These are phyloP conservation scores for Paguma larvata DNA, from an alignment of 2,797 vertebrate genomes.

Conservation along the genomic window DNA sequence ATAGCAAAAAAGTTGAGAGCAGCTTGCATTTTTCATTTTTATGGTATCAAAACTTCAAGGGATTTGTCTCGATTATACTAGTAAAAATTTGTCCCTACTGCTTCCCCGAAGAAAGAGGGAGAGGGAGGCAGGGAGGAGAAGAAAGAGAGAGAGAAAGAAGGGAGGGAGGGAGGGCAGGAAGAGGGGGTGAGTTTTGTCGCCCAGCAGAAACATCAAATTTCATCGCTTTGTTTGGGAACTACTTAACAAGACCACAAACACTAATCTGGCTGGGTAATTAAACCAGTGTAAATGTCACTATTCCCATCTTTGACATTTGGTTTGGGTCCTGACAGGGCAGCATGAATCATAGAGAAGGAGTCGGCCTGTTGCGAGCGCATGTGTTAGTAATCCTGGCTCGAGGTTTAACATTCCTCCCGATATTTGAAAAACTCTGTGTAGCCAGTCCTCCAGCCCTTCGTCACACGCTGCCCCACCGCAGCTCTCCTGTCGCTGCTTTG, in stretches of 20 bases:
- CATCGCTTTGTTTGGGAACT: slow-evolving; percentile 85
- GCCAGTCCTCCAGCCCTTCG: not conserved
- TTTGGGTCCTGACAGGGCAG: slow-evolving; percentile 83
- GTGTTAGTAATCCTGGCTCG: slow-evolving; percentile 26
- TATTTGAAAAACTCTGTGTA: not conserved
- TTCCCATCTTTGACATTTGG: slow-evolving; percentile 82
- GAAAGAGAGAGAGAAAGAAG: too few species aligned
- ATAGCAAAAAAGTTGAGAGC: not conserved
- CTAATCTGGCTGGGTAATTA: slow-evolving; percentile 88
- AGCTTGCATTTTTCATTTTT: slow-evolving; percentile 43
- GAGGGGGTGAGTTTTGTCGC: not conserved
- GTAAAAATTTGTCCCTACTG: slow-evolving; percentile 46
- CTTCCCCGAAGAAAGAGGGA: not conserved
- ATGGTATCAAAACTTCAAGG: slow-evolving; percentile 43
- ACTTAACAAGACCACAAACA: slow-evolving; percentile 84
- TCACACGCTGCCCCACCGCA: rapidly evolving
- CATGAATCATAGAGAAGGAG: slow-evolving; percentile 81
- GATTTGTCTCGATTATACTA: slow-evolving; percentile 58
- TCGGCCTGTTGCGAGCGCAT: slow-evolving; percentile 14
- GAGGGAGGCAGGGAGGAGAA: not conserved
- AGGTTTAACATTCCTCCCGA: not conserved
- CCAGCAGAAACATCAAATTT: slow-evolving; percentile 81
- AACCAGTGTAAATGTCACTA: slow-evolving; percentile 88
- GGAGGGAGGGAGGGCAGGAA: not conserved
- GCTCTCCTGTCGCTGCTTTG: not conserved